Base-by-base conservation (phyloP, 2,888 invertebrate genomes). In the Keiferia lycopersicella region DNA sequence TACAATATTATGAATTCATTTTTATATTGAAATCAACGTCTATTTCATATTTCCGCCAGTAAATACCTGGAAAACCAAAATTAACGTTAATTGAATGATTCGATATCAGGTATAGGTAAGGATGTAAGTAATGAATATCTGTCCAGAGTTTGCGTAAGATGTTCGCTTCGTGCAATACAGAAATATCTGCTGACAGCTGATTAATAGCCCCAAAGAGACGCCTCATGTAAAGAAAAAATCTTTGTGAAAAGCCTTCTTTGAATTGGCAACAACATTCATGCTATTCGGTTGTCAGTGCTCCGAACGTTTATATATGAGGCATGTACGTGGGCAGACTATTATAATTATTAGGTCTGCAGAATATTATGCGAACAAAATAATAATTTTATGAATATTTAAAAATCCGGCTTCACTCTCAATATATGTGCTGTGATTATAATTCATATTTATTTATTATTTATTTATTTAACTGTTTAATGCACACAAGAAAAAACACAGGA, bases 111-210 rank as follows among this genome's bases (percentile, higher is more conserved):
- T 26, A n/a, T n/a, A n/a, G n/a, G 26, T 26, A 4, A 26, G 26
- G 26, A 6, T 53, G 22, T 22, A 22, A 53, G 51, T 22, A 22
- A 22, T 11, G 51, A 12, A 14, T 53, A 12, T 22, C 51, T 22
- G 26, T 22, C 14, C 22, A 14, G 22, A 22, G 75, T 77, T 77
- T 75, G 69, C 76, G 76, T 73, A 76, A 74, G 75, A 76, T 76
- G 71, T 4, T 68, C 70, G 69, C 70, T 73, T 76, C 74, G 77
- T 79, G 78, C 80, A 75, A 79, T 78, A 75, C 22, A 66, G 69
- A 67, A 74, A 76, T 76, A 78, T 78, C 71, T 77, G 80, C 78
- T 79, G 83, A 81, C 85, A 76, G 79, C 79, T 81, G 84, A 85
- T 84, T 82, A 83, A 85, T 84, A 80, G 76, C 51, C 51, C 51